Conservation (phyloP, 2,797 vertebrate genomes). For the Sparus aurata region DNA sequence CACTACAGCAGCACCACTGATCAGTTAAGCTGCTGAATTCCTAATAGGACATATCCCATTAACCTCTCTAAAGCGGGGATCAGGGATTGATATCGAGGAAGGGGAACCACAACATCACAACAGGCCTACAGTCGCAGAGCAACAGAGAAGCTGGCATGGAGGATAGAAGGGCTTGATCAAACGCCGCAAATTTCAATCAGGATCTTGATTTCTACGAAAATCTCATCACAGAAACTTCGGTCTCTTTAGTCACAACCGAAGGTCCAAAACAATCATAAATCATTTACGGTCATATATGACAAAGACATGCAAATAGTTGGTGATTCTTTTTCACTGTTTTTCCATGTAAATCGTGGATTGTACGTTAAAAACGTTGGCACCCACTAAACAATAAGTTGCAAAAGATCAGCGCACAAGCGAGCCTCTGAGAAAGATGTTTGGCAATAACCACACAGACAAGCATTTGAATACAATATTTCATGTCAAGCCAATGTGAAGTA, state of each 20-base stretch:
- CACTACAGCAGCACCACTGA: constrained; percentile 49
- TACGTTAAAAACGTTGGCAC: neutral
- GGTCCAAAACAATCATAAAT: neutral
- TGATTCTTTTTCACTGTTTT: too few relatives aligned
- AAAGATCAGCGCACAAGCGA: neutral
- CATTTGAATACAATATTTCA: constrained; percentile 48
- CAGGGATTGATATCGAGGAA: constrained; percentile 52
- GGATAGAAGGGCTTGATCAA: neutral
- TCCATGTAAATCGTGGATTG: neutral
- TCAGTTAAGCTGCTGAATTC: constrained; percentile 72
- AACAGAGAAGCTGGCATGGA: neutral
- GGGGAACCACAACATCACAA: constrained; percentile 21
- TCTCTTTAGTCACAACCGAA: neutral
- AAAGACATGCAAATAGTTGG: neutral
- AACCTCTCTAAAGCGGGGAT: constrained; percentile 71
- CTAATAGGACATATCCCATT: constrained; percentile 76
- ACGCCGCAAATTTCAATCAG: neutral
- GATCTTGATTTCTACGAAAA: neutral
- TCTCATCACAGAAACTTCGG: neutral
- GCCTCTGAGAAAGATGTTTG: neutral
- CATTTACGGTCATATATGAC: neutral
- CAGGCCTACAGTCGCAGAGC: neutral
- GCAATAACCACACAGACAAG: constrained; percentile 7
- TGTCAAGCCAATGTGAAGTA: constrained; percentile 38
- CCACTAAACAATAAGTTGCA: neutral